Evolutionary conservation across 2,113 vertebrate genomes (phyloP).

Genomic region (Neolamprologus ventralis): DNA sequence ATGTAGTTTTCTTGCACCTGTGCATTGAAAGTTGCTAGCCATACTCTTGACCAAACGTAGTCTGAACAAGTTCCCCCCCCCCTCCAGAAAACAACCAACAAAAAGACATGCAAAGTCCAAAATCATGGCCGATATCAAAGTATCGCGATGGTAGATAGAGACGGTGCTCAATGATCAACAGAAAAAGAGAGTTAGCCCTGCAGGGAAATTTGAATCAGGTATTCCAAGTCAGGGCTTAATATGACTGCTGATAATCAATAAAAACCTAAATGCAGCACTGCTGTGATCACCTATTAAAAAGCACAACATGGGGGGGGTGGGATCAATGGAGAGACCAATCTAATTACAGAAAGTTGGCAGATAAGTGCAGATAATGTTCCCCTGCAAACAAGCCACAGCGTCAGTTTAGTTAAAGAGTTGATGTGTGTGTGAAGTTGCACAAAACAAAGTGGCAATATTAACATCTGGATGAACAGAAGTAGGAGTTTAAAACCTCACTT

Average conservation of each 20-base stretch:
- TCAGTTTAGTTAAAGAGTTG: not conserved
- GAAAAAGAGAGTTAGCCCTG: not conserved
- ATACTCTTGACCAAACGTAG: not conserved
- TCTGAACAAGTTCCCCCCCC: not conserved
- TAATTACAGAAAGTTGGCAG: accelerated
- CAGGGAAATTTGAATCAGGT: not conserved
- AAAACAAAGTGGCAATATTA: not conserved
- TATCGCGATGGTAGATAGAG: accelerated
- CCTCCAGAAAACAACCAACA: not conserved
- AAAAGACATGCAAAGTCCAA: not conserved
- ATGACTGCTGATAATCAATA: not conserved
- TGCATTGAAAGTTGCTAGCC: not conserved
- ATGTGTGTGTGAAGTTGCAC: not conserved
- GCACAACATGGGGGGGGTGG: not conserved
- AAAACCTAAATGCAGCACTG: not conserved
- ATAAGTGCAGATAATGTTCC: not conserved
- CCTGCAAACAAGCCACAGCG: not conserved
- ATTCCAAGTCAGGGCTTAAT: not conserved
- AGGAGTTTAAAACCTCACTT: not conserved
- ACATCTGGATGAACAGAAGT: not conserved
- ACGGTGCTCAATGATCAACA: not conserved
- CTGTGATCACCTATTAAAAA: not conserved
- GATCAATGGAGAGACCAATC: not conserved
- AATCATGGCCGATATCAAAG: not conserved
- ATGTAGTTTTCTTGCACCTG: not conserved